phyloP scores from a whole-genome alignment of 2,113 vertebrate species.

The Capreolus pygargus region DNA sequence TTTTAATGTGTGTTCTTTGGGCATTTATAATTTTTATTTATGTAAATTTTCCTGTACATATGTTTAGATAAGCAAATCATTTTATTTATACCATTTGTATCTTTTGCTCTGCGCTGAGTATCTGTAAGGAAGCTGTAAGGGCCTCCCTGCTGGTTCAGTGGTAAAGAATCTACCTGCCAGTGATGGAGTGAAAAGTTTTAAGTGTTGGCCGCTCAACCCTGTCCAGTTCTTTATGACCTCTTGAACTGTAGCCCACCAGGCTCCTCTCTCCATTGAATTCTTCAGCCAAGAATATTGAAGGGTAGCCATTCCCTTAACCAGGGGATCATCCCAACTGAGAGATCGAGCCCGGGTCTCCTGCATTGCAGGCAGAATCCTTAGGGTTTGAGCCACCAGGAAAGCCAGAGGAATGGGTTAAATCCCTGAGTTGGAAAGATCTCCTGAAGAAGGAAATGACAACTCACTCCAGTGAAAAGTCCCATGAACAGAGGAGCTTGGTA shows the following conservation, averaged over 20 bases:
- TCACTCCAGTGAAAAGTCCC: neutral
- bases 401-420: neutral
- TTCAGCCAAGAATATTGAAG: neutral
- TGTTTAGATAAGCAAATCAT: neutral
- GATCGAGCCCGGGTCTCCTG: accelerated
- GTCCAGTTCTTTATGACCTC: neutral
- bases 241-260: neutral
- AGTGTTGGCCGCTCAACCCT: neutral
- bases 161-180: neutral
- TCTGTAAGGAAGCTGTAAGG: neutral
- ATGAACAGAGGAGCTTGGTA: neutral
- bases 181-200: neutral
- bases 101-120: neutral
- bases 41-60: neutral
- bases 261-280: neutral
- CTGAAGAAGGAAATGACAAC: neutral
- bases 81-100: neutral
- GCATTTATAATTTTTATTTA: neutral
- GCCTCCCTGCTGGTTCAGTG: neutral
- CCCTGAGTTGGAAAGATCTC: neutral
- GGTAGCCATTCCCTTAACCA: neutral
- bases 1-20: neutral
- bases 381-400: neutral
- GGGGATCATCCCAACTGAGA: neutral
- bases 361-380: neutral